Evolutionary conservation across 2,113 vertebrate species (phyloP), one percentile per base, ranked within the genome.

Genomic region (Hemichromis elongatus): DNA sequence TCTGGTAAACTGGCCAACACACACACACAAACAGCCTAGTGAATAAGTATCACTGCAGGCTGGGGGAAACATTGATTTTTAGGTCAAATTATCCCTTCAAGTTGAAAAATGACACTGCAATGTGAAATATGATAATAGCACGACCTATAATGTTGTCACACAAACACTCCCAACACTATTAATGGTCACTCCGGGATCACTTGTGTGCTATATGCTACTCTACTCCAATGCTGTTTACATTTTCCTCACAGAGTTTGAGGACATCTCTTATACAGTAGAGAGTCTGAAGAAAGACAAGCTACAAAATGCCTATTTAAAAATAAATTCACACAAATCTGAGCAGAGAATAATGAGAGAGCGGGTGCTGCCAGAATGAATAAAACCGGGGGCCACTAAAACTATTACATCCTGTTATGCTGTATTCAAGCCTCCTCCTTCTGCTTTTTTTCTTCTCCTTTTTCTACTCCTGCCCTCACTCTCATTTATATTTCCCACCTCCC

Each of bases 361-460:
- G 81, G 82, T 83, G 84, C 84, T 83, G 82, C 68, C 86, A 57
- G 55, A 21, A 28, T 70, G 85, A 90, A 88, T 86, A 77, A 81
- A 93, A 77, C 19, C 42, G 57, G 47, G 40, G n/a, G 8, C 66
- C 11, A 86, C 87, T 84, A 91, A 90, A 88, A 85, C 88, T 75
- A 83, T 89, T 89, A 85, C 85, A 90, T 89, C 50, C 79, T 88
- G 68, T 80, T 89, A 90, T 37, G n/a, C 56, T 80, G 70, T 83
- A 75, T 82, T 85, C 42, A 63, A 78, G 26, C 56, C 81, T 52
- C 86, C 84, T 80, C 88, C 83, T 79, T 55, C 78, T 84, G 40
- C 54, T 86, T 85, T 88, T 5, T 73, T 56, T 85, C 54, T 87
- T 52, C 40, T 68, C 63, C 56, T 82, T 84, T 87, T 83, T 88